Evolutionary conservation across 2,797 vertebrate species (phyloP).

Genomic region (Tachyglossus aculeatus): DNA sequence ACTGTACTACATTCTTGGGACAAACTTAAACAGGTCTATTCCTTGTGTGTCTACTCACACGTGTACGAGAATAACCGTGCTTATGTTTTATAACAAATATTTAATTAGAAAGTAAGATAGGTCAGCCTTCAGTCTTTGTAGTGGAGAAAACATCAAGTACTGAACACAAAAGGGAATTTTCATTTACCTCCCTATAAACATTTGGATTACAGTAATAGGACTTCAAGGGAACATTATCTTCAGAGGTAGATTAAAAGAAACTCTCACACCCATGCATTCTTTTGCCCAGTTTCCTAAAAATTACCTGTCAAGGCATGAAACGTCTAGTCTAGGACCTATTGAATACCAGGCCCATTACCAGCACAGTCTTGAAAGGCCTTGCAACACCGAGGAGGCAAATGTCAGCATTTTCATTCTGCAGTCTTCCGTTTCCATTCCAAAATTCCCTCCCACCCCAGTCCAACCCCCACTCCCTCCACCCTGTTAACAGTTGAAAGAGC

Average conservation of each 20-base stretch:
- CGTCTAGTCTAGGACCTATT: not conserved
- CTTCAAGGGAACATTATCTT: constrained; percentile 20
- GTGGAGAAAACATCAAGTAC: not conserved
- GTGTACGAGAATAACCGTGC: not conserved
- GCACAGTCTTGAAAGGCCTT: not conserved
- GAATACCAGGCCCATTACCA: not conserved
- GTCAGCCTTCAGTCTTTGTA: not conserved
- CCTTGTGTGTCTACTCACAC: not conserved
- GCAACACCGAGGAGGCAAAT: not conserved
- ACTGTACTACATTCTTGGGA: no score
- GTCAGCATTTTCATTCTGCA: not conserved
- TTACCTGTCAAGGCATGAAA: constrained; percentile 45
- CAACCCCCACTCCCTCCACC: not conserved
- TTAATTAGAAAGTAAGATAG: not conserved
- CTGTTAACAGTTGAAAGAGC: not conserved
- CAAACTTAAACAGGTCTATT: rapidly evolving
- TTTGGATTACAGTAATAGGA: constrained; percentile 2
- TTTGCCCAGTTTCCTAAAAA: constrained; percentile 48
- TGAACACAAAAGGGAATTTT: not conserved
- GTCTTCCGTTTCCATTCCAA: not conserved
- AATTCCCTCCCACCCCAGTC: not conserved
- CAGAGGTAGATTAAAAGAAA: constrained; percentile 33
- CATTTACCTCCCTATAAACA: not conserved
- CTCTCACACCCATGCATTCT: constrained; percentile 33
- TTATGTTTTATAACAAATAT: not conserved